Evolutionary conservation across 1,140 invertebrate species (phyloP).

Genomic region (Polyergus mexicanus): DNA sequence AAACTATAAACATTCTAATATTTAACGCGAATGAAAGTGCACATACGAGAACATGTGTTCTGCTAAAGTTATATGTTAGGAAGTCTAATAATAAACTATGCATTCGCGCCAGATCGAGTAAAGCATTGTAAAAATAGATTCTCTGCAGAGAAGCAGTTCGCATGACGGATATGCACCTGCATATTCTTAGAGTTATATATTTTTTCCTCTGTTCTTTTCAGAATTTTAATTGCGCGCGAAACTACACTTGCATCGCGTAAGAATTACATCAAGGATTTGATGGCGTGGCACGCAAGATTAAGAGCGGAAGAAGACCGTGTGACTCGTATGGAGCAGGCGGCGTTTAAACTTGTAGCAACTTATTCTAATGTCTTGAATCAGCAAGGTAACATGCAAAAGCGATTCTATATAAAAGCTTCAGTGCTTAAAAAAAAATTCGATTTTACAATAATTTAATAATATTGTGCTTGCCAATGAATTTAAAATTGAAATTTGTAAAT

Average conservation of each 20-base stretch:
- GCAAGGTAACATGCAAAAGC: conserved; percentile 77
- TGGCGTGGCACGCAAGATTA: conserved; percentile 84
- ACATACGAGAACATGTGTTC: conserved; percentile 5
- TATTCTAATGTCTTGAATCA: conserved; percentile 81
- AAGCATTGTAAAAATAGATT: conserved; percentile 84
- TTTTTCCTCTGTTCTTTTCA: conserved; percentile 55
- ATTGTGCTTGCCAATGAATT: background rate
- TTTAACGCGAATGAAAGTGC: background rate
- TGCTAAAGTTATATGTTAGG: conserved; percentile 49
- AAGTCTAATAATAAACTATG: conserved; percentile 83
- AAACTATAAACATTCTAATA: background rate
- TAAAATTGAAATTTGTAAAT: no score
- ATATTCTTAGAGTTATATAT: conserved; percentile 9
- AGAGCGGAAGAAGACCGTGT: conserved; percentile 84
- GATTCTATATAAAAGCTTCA: background rate
- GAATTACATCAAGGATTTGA: conserved; percentile 85
- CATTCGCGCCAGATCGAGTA: conserved; percentile 78
- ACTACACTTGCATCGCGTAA: conserved; percentile 83
- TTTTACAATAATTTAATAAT: no score
- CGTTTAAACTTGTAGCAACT: conserved; percentile 83
- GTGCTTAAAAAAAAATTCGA: no score
- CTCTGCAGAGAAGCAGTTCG: conserved; percentile 70
- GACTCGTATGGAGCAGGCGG: conserved; percentile 84
- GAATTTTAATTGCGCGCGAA: conserved; percentile 84
- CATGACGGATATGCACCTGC: conserved; percentile 62